Percentiles rank a stretch among this genome's conserved stretches.
Evolutionary conservation across 2,797 vertebrate species (phyloP).

Genomic region (Pampus argenteus): DNA sequence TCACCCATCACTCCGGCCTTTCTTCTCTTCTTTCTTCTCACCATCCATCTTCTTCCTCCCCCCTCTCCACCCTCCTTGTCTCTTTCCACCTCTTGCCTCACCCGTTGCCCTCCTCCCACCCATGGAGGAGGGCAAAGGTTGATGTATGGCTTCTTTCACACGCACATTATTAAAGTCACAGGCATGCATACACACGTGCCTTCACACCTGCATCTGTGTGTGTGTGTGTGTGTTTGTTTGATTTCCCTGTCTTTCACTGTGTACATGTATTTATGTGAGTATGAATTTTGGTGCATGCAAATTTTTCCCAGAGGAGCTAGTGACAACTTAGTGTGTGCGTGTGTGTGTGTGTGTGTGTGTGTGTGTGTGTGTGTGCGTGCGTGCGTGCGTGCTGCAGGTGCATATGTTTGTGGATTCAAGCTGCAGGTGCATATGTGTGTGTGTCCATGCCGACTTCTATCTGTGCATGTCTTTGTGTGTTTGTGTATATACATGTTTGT

Average conservation of each 20-base stretch:
- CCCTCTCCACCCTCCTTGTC: background rate
- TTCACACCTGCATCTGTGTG: background rate
- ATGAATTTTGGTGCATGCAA: slow-evolving; percentile 13
- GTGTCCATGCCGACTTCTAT: slow-evolving; percentile 14
- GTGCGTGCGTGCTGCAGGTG: slow-evolving; percentile 18
- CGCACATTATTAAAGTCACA: background rate
- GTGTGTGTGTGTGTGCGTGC: slow-evolving; percentile 4
- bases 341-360: background rate
- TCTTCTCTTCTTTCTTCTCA: background rate
- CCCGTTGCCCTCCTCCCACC: background rate
- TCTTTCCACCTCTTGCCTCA: background rate
- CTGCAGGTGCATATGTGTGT: slow-evolving; percentile 21
- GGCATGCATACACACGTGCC: background rate
- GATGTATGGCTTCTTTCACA: slow-evolving; percentile 3
- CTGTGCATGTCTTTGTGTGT: background rate
- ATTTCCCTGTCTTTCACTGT: background rate
- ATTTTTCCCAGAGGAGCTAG: background rate
- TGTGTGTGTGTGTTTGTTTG: background rate
- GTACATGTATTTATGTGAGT: background rate
- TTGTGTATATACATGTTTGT: slow-evolving; percentile 20
- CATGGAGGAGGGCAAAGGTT: no score
- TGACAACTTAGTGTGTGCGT: background rate
- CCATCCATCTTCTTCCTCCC: slow-evolving; percentile 3
- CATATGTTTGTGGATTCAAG: background rate
- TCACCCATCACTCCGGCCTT: background rate